Conservation (phyloP, 2,888 invertebrate species). For the Seira sanloemensis region DNA sequence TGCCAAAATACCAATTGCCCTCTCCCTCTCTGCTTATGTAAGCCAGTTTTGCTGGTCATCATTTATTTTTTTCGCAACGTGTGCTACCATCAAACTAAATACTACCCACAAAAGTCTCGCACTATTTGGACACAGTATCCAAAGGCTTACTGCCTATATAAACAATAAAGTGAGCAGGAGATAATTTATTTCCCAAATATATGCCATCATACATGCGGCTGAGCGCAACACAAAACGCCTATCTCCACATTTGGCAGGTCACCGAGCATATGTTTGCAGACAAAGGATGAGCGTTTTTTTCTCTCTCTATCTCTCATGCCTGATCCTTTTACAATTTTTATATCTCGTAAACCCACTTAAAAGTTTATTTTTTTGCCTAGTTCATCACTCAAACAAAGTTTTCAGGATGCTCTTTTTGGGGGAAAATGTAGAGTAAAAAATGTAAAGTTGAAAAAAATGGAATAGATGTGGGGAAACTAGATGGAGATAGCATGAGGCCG, state of each 20-base stretch:
- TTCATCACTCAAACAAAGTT: constrained; percentile 4
- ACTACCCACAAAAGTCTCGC: no score
- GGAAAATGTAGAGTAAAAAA: constrained; percentile 3
- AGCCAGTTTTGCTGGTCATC: background rate
- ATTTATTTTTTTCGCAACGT: background rate
- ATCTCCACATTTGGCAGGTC: constrained; percentile 6
- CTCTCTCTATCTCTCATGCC: background rate
- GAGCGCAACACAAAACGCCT: background rate
- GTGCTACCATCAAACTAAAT: background rate
- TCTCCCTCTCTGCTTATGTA: background rate
- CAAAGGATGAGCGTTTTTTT: constrained; percentile 1
- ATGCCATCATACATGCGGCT: no score
- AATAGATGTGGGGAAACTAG: background rate
- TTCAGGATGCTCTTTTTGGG: background rate
- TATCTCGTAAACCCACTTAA: constrained; percentile 14
- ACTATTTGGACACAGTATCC: no score
- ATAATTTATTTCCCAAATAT: background rate
- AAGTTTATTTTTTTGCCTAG: background rate
- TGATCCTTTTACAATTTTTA: constrained; percentile 16
- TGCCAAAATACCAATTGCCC: background rate
- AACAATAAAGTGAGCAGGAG: background rate
- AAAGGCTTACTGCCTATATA: background rate
- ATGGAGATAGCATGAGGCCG: background rate
- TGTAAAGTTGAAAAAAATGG: background rate
- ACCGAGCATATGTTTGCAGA: background rate